Conservation (phyloP, 2,113 vertebrate genomes). For the Ursus arctos region DNA sequence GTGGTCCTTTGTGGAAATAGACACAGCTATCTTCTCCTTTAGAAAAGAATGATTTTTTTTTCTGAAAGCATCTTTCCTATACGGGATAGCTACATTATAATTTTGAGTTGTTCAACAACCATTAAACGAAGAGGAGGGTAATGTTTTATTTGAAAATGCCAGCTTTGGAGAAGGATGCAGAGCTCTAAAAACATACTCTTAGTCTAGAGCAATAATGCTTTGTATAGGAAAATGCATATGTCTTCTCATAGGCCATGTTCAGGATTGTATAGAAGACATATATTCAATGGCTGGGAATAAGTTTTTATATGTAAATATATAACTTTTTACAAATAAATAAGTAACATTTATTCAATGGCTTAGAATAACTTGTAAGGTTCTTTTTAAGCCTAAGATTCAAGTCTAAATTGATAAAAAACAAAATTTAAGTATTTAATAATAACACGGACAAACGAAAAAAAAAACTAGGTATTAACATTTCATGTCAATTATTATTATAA, state of each 20-base stretch:
- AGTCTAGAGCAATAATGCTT: background rate
- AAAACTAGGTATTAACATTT: conserved; percentile 5
- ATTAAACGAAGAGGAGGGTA: conserved; percentile 4
- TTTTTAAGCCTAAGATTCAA: background rate
- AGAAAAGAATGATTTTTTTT: background rate
- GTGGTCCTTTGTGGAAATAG: background rate
- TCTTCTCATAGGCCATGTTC: background rate
- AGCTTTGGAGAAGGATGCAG: background rate
- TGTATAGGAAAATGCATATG: background rate
- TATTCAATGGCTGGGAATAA: background rate
- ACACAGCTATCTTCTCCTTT: background rate
- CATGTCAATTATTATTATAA: background rate
- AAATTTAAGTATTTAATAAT: conserved; percentile 30
- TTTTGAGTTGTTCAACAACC: background rate
- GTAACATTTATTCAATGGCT: background rate
- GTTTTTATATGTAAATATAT: background rate
- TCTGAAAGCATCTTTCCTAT: conserved; percentile 9
- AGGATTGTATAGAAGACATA: background rate
- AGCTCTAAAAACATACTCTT: background rate
- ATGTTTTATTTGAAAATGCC: background rate
- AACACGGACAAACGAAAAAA: background rate
- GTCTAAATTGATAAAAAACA: background rate
- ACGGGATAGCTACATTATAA: background rate
- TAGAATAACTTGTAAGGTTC: background rate
- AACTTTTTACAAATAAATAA: background rate